A percentile compares a stretch with the other conserved stretches of the same genome.
phyloP scores from a whole-genome alignment of 1,140 invertebrate genomes.

The Paralvinella palmiformis region DNA sequence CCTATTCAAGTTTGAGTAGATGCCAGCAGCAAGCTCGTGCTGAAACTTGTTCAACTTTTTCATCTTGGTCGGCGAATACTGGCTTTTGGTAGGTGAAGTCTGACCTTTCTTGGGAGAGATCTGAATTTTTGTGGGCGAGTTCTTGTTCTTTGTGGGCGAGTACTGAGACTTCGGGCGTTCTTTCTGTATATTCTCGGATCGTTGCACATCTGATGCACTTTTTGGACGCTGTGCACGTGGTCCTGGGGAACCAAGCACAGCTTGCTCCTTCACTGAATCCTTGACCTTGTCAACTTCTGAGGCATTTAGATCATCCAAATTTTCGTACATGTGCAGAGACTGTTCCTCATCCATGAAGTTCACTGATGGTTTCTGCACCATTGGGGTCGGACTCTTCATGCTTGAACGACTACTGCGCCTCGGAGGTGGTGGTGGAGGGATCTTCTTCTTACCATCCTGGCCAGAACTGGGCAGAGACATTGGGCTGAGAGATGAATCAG shows the following conservation, averaged over 20 bases:
- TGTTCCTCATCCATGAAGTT: not conserved
- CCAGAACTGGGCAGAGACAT: not conserved
- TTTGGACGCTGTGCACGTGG: not conserved
- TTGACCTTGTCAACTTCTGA: not conserved
- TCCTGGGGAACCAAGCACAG: not conserved
- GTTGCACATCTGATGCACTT: too few relatives aligned
- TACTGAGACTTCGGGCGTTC: too few relatives aligned
- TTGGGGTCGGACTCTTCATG: not conserved
- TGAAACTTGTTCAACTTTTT: slow-evolving; percentile 5
- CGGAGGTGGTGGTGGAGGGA: slow-evolving; percentile 79
- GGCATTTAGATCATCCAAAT: not conserved
- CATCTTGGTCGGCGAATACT: not conserved
- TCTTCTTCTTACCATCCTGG: slow-evolving; percentile 45
- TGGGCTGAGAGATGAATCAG: too few relatives aligned
- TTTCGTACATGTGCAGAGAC: not conserved
- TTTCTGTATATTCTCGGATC: too few relatives aligned
- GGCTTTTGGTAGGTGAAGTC: too few relatives aligned
- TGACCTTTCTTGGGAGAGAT: not conserved
- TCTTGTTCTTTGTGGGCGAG: too few relatives aligned
- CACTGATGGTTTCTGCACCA: slow-evolving; percentile 3
- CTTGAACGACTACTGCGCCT: slow-evolving; percentile 65
- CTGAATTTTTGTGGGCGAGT: not conserved
- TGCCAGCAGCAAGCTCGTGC: slow-evolving; percentile 13
- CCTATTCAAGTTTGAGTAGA: slow-evolving; percentile 14
- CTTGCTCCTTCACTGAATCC: not conserved